Evolutionary conservation across 2,888 invertebrate genomes (phyloP), one percentile per base, ranked within the genome.

Genomic region (Lamellibrachia satsuma): DNA sequence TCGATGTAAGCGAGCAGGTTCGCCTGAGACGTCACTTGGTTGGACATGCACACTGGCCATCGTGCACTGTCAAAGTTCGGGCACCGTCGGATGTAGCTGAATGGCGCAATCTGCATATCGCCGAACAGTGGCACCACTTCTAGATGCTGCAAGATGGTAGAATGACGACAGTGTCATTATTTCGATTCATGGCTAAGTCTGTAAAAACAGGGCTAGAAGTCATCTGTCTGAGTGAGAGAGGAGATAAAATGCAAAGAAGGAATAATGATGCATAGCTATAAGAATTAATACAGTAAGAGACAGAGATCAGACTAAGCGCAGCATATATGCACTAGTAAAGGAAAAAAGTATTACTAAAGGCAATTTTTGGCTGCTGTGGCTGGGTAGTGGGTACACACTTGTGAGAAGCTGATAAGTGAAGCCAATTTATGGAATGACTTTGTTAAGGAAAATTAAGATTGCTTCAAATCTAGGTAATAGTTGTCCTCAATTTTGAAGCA

Each of bases 31-130:
- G 98, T 94, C 98, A 98, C 0, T 98, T 98, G 93, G 98, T 97
- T 1, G 98, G 99, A 95, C 92, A 94, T 96, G 93, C 96, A 95
- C 90, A 94, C 92, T 3, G 96, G 96, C 96, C 96, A 96, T 93
- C 95, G 96, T 52, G 96, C 95, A 0, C 95, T 92, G 92, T 96
- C 96, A 94, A 95, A 96, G 94, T 95, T 95, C 4, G 95, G 94
- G 11, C 95, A 94, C 52, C 98, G 97, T 96, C 98, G 98, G 94
- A 99, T 98, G 96, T 99, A 99, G 96, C 99, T 98, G 96, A 99
- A 99, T 0, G 99, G 99, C 0, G 99, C 99, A 92, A 99, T 99
- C 97, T 99, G 99, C 99, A 99, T 99, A 95, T 99, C 99, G 0
- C 99, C 99, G 96, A 99, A 99, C 1, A 99, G 94, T 0, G 96